Evolutionary conservation across 2,888 invertebrate species (phyloP).

Genomic region (Spodoptera littoralis): DNA sequence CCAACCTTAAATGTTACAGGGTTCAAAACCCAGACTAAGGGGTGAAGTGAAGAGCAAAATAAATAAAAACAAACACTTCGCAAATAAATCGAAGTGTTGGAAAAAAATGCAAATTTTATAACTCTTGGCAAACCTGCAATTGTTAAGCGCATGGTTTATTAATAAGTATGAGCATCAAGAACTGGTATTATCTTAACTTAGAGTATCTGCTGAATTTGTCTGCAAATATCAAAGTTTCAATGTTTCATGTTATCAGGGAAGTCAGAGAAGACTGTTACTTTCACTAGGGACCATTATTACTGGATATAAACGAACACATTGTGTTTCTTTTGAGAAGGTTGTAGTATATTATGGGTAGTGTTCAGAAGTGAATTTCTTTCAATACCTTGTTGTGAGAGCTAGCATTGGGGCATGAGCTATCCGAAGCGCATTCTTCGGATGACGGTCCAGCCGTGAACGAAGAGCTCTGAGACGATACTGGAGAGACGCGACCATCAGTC

Average conservation of each 20-base stretch:
- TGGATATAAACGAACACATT: not conserved
- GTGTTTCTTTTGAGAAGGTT: not conserved
- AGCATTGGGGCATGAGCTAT: constrained; percentile 84
- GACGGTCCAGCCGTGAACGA: constrained; percentile 81
- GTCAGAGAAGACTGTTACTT: constrained; percentile 28
- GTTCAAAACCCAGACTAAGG: constrained; percentile 59
- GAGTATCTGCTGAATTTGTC: constrained; percentile 63
- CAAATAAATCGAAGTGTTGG: constrained; percentile 76
- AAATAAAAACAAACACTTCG: constrained; percentile 64
- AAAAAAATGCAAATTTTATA: constrained; percentile 88
- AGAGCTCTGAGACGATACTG: constrained; percentile 86
- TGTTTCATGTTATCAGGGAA: constrained; percentile 19
- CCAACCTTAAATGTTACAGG: constrained; percentile 53
- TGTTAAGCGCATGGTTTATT: constrained; percentile 80
- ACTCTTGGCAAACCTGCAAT: constrained; percentile 89
- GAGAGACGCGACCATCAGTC: constrained; percentile 90
- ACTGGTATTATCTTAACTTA: constrained; percentile 60
- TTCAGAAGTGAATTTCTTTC: constrained; percentile 27
- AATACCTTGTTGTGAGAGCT: constrained; percentile 92
- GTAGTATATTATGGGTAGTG: constrained; percentile 2
- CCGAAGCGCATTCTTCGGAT: constrained; percentile 85
- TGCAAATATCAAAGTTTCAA: constrained; percentile 64
- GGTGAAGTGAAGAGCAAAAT: constrained; percentile 70
- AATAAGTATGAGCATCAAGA: constrained; percentile 57
- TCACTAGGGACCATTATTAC: constrained; percentile 13